A percentile compares a stretch with the other conserved stretches of the same genome.
These are phyloP conservation scores for Penaeus japonicus DNA, from an alignment of 1,140 invertebrate species.

Conservation along the genomic window DNA sequence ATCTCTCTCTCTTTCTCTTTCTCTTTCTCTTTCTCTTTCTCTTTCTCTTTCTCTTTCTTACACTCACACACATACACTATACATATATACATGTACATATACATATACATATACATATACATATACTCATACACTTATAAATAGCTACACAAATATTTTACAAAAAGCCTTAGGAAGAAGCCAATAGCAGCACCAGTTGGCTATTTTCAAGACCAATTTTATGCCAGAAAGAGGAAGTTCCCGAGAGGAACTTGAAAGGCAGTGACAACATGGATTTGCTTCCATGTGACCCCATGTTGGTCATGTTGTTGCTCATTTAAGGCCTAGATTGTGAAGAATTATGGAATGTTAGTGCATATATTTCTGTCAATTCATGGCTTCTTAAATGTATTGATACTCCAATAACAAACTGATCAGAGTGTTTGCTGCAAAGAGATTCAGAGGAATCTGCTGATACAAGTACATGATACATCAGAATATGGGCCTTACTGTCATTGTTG, in stretches of 20 bases:
- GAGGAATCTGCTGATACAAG: neutral
- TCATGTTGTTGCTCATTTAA: conserved; percentile 27
- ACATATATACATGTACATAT: too few species aligned
- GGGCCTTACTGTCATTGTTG: conserved; percentile 17
- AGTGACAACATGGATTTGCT: neutral
- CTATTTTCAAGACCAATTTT: too few species aligned
- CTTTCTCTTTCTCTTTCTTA: too few species aligned
- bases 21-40: too few species aligned
- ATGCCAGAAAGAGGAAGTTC: neutral
- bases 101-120: too few species aligned
- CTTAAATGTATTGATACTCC: neutral
- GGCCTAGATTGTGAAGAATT: conserved; percentile 13
- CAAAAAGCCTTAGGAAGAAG: too few species aligned
- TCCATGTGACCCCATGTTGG: conserved; percentile 9
- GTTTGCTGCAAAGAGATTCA: neutral
- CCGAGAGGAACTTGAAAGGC: conserved; percentile 2
- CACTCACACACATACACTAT: too few species aligned
- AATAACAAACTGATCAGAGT: neutral
- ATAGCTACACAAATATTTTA: too few species aligned
- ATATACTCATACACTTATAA: too few species aligned
- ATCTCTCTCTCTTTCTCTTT: too few species aligned
- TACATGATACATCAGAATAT: conserved; percentile 21
- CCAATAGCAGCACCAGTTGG: too few species aligned
- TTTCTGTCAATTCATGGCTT: neutral
- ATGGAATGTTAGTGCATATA: neutral